These are phyloP conservation scores for Hirtodrosophila cameraria DNA, from an alignment of 2,888 invertebrate species.

Conservation along the genomic window DNA sequence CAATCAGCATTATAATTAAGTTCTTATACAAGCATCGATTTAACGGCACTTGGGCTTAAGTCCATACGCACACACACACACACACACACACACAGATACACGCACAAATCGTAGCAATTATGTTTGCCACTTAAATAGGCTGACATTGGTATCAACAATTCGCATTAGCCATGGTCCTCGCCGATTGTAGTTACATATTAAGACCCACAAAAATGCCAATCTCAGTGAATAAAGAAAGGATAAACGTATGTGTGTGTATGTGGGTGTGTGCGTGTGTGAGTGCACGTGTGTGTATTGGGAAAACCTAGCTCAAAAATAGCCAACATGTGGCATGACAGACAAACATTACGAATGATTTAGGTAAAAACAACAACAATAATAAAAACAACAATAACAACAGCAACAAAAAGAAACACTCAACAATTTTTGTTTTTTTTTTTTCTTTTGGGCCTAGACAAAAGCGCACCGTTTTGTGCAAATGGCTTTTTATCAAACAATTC, in stretches of 20 bases:
- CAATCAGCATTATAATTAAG: conserved; percentile 43
- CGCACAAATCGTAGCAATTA: conserved; percentile 40
- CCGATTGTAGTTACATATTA: conserved; percentile 23
- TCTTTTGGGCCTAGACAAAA: conserved; percentile 46
- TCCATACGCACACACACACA: conserved; percentile 9
- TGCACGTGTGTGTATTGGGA: conserved; percentile 1
- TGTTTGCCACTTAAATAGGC: conserved; percentile 44
- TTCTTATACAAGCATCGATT: conserved; percentile 4
- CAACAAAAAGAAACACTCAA: conserved; percentile 39
- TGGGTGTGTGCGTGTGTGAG: conserved; percentile 7
- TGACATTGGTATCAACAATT: conserved; percentile 48
- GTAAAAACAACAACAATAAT: conserved; percentile 49
- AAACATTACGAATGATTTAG: conserved; percentile 70
- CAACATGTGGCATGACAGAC: conserved; percentile 64
- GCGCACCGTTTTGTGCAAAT: conserved; percentile 47
- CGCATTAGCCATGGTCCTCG: conserved; percentile 35
- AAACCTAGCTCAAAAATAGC: conserved; percentile 66
- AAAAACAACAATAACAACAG: conserved; percentile 31
- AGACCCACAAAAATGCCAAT: conserved; percentile 44
- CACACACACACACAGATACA: background rate
- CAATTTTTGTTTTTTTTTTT: too few relatives aligned
- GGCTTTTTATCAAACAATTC: conserved; percentile 57
- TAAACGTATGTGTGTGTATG: conserved; percentile 15
- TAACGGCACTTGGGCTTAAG: conserved; percentile 13
- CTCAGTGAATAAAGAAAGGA: conserved; percentile 45